A percentile compares a stretch with the other conserved stretches of the same genome.
Conservation (phyloP, 2,888 invertebrate genomes). For the Bombyx huttoni region DNA sequence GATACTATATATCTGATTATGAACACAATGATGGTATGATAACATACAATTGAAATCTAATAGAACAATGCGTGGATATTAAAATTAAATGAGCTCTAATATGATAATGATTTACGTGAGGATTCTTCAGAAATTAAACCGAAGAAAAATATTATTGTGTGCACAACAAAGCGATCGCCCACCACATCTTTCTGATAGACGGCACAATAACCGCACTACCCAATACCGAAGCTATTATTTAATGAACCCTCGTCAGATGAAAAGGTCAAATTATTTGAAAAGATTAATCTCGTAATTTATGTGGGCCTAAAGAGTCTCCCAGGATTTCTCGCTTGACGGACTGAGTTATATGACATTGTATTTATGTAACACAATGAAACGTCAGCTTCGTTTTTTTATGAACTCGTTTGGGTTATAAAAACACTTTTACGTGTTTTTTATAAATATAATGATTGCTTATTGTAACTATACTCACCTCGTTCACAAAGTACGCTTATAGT, state of each 20-base stretch:
- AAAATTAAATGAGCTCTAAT: too few relatives aligned
- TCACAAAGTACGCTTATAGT: conserved; percentile 9
- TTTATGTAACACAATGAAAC: conserved; percentile 29
- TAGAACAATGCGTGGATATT: too few relatives aligned
- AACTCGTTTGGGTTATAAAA: background rate
- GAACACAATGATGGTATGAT: too few relatives aligned
- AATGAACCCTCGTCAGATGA: conserved; percentile 71
- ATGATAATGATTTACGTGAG: background rate
- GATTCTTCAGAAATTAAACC: background rate
- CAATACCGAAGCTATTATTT: conserved; percentile 67
- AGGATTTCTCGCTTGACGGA: conserved; percentile 54
- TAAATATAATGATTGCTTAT: conserved; percentile 27
- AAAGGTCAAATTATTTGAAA: conserved; percentile 72
- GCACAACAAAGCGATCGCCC: conserved; percentile 29
- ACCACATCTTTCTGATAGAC: conserved; percentile 60
- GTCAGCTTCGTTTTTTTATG: background rate
- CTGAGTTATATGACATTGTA: conserved; percentile 49
- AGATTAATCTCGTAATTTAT: conserved; percentile 71
- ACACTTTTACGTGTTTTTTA: conserved; percentile 13
- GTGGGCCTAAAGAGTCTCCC: conserved; percentile 53
- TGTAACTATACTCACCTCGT: conserved; percentile 9
- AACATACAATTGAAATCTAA: too few relatives aligned
- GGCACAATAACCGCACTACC: conserved; percentile 63
- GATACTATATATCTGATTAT: too few relatives aligned
- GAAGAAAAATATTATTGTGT: background rate